Conservation (phyloP, 2,888 invertebrate genomes). For the Callosobruchus maculatus region DNA sequence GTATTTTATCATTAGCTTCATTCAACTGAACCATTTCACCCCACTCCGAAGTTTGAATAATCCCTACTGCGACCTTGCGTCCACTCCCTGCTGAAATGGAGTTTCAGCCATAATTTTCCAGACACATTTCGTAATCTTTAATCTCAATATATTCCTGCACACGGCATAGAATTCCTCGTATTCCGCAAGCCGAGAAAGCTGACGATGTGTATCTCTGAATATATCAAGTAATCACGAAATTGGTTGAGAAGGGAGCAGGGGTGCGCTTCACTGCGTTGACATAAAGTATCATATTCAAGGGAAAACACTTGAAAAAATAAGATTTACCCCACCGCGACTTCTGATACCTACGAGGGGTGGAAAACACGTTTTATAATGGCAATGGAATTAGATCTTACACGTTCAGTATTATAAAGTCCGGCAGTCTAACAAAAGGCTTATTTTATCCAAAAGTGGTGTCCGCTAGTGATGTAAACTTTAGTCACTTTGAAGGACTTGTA, state of each 20-base stretch:
- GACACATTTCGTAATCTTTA: neutral
- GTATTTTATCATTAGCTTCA: no score
- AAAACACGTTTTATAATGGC: neutral
- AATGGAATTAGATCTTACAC: no score
- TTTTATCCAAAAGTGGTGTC: no score
- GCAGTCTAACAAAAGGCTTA: no score
- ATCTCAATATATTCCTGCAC: neutral
- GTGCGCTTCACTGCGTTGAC: conserved; percentile 37
- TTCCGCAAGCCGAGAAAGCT: neutral
- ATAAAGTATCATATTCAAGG: conserved; percentile 47
- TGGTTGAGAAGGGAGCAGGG: conserved; percentile 34
- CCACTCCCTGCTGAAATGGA: neutral
- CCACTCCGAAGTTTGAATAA: no score
- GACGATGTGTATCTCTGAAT: conserved; percentile 28
- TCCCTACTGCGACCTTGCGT: no score
- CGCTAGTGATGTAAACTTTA: no score
- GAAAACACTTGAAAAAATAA: conserved; percentile 30
- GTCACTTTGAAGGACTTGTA: no score
- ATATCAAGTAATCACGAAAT: conserved; percentile 48
- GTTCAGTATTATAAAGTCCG: no score
- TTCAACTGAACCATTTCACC: no score
- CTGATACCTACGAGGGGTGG: conserved; percentile 19
- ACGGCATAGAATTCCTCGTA: neutral
- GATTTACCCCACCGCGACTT: conserved; percentile 47
- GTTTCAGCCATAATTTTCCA: neutral